phyloP scores from a whole-genome alignment of 2,888 invertebrate genomes.

The Diadegma fenestrale region DNA sequence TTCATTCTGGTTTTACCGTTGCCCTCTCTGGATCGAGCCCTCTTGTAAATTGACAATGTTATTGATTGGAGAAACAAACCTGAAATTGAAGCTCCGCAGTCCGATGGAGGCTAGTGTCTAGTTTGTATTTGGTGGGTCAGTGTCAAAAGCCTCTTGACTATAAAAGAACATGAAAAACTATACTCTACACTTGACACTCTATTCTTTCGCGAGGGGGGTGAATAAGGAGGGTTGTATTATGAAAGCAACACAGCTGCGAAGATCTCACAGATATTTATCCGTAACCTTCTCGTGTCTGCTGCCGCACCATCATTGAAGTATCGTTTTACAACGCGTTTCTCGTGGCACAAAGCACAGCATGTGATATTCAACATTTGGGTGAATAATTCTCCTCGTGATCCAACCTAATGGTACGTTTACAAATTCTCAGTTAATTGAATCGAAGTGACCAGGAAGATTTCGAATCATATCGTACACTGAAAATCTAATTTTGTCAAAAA shows the following conservation, averaged over 20 bases:
- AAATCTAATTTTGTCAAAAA: too few species aligned
- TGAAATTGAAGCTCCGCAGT: slow-evolving; percentile 16
- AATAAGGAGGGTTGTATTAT: slow-evolving; percentile 42
- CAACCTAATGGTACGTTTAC: slow-evolving; percentile 20
- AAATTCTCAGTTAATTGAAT: neutral
- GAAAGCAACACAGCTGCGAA: slow-evolving; percentile 55
- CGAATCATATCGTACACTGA: neutral
- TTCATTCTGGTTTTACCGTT: slow-evolving; percentile 4
- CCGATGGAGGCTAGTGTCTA: neutral
- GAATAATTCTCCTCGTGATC: neutral
- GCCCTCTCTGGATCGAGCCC: slow-evolving; percentile 20
- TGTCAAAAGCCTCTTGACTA: slow-evolving; percentile 63
- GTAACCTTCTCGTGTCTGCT: slow-evolving; percentile 34
- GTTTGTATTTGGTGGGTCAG: slow-evolving; percentile 43
- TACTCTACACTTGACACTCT: slow-evolving; percentile 54
- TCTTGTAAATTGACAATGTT: slow-evolving; percentile 25
- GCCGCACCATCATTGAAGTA: slow-evolving; percentile 26
- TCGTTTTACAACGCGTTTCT: slow-evolving; percentile 48
- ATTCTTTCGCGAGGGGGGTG: slow-evolving; percentile 52
- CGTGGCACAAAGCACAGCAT: neutral
- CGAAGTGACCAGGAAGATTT: neutral
- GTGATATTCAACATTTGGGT: neutral
- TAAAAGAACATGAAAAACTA: slow-evolving; percentile 54
- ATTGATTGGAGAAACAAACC: slow-evolving; percentile 21
- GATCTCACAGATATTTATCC: slow-evolving; percentile 61